These are phyloP conservation scores for Drosophila lacteicornis DNA, from an alignment of 1,140 invertebrate species.

Conservation along the genomic window DNA sequence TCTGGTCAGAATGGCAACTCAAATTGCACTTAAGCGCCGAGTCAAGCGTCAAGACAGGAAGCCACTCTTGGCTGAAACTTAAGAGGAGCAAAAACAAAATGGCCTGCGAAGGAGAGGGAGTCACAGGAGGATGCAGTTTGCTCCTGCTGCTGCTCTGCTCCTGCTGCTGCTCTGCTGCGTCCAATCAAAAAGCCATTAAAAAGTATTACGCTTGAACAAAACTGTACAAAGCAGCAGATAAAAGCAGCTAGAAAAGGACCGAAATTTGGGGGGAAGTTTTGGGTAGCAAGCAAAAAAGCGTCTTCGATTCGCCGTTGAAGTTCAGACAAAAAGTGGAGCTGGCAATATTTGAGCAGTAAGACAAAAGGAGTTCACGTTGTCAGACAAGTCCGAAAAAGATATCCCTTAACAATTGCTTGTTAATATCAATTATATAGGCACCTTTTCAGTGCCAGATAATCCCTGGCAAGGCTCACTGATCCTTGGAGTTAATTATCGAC, in stretches of 20 bases:
- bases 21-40: conserved; percentile 81
- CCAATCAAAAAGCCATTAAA: conserved; percentile 85
- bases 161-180: conserved; percentile 54
- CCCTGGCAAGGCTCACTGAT: conserved; percentile 2
- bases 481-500: conserved; percentile 31
- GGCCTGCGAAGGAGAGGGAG: conserved; percentile 3
- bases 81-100: conserved; percentile 17
- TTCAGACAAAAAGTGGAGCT: not conserved
- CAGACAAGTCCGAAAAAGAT: not conserved
- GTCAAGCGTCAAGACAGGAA: conserved; percentile 80
- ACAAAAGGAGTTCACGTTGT: not conserved
- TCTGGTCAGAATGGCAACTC: conserved; percentile 76
- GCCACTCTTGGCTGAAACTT: conserved; percentile 72
- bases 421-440: not conserved
- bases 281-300: not conserved
- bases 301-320: not conserved
- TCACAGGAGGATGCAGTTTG: conserved; percentile 16
- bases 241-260: conserved; percentile 52
- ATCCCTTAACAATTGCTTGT: not conserved
- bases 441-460: conserved; percentile 7
- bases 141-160: conserved; percentile 37
- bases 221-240: conserved; percentile 80
- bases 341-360: not conserved
- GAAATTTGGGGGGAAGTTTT: not conserved
- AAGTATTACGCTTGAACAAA: conserved; percentile 83